phyloP scores from a whole-genome alignment of 1,140 invertebrate genomes.

The Drosophila burlai region DNA sequence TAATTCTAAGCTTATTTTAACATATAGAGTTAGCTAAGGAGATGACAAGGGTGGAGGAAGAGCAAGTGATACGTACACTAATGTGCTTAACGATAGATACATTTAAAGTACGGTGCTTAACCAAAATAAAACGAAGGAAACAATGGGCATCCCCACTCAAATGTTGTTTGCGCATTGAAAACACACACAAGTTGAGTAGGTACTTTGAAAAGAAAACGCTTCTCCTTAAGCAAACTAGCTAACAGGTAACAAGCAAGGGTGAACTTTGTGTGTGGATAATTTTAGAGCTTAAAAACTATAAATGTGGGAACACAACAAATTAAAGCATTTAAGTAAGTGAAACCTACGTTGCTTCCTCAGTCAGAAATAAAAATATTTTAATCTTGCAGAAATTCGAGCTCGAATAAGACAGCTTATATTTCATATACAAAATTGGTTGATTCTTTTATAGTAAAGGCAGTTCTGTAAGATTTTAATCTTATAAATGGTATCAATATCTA shows the following conservation, averaged over 20 bases:
- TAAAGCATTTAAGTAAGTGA: not conserved
- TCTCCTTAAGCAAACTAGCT: conserved; percentile 59
- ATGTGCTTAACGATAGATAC: conserved; percentile 74
- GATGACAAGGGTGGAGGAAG: not conserved
- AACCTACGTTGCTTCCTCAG: not conserved
- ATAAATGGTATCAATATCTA: not conserved
- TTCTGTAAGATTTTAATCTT: not conserved
- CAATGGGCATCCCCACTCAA: conserved; percentile 41
- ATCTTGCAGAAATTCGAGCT: not conserved
- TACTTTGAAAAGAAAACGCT: conserved; percentile 58
- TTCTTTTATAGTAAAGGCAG: not conserved
- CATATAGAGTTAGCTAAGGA: conserved; percentile 19
- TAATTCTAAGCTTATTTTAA: conserved; percentile 66
- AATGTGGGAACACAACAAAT: not conserved
- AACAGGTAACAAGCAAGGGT: conserved; percentile 71
- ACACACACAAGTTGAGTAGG: conserved; percentile 49
- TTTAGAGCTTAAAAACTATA: not conserved
- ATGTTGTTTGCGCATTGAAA: conserved; percentile 44
- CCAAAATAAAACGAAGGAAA: conserved; percentile 56
- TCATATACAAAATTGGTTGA: not conserved
- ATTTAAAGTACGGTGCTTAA: conserved; percentile 72
- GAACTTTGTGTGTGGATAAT: conserved; percentile 4
- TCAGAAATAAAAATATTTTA: not conserved
- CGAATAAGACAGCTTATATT: not conserved
- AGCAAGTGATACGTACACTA: conserved; percentile 56